These are phyloP conservation scores for Lacanobia oleracea DNA, from an alignment of 2,888 invertebrate genomes.

Conservation along the genomic window DNA sequence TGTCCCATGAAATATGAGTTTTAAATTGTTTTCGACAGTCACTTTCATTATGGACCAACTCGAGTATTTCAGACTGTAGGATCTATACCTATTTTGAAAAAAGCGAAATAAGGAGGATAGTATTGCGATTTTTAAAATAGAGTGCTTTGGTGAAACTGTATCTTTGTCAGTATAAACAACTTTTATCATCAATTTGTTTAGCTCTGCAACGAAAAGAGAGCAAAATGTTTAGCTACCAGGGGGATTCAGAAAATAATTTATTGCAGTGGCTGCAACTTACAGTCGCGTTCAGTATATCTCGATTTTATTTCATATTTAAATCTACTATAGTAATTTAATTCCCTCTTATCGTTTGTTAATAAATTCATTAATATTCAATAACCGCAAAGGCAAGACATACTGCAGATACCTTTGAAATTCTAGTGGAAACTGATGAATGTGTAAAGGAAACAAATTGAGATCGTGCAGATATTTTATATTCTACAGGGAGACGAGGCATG, in stretches of 20 bases:
- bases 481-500: constrained; percentile 65
- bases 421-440: constrained; percentile 69
- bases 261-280: constrained; percentile 1
- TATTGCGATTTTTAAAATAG: not conserved
- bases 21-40: constrained; percentile 54
- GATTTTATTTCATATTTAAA: constrained; percentile 30
- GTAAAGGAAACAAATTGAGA: constrained; percentile 74
- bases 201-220: constrained; percentile 4
- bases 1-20: constrained; percentile 62
- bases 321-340: constrained; percentile 19
- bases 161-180: not conserved
- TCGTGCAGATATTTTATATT: constrained; percentile 77
- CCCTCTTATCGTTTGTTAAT: constrained; percentile 3
- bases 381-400: constrained; percentile 44
- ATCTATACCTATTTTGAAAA: not conserved
- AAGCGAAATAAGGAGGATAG: not conserved
- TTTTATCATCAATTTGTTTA: constrained; percentile 26
- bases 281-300: constrained; percentile 21
- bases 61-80: constrained; percentile 5
- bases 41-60: constrained; percentile 25
- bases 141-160: not conserved
- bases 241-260: constrained; percentile 28
- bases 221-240: constrained; percentile 12
- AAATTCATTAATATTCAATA: constrained; percentile 42
- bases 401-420: constrained; percentile 60